Base-by-base conservation (phyloP, 2,797 vertebrate species). In the Macroramphosus scolopax region DNA sequence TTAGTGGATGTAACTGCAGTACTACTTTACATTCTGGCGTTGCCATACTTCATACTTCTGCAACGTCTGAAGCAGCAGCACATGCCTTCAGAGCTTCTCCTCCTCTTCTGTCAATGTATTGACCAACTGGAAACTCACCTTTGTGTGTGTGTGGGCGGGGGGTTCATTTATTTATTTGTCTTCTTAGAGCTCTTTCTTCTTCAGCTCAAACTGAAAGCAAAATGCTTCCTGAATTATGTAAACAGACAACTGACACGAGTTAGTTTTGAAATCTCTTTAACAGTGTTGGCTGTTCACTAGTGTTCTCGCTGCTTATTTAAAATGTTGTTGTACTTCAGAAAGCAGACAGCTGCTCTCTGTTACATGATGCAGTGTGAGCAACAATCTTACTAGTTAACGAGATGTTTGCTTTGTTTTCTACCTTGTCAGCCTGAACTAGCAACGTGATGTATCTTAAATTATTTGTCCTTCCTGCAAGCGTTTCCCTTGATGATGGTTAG, bases 141-240 rank as follows among this genome's bases (percentile, higher is more conserved):
- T n/a, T n/a, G n/a, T n/a, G n/a, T n/a, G n/a, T n/a, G n/a, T n/a
- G n/a, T n/a, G n/a, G n/a, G n/a, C n/a, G n/a, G n/a, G n/a, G n/a
- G n/a, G n/a, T n/a, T n/a, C n/a, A n/a, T n/a, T n/a, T 30, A 72
- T 75, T 62, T 49, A 47, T 61, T 49, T 29, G 48, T 33, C 49
- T 35, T 39, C 2, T 51, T 17, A 12, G 24, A 32, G 25, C 12
- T 5, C 5, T 22, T 32, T 13, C 17, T n/a, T n/a, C n/a, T n/a
- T n/a, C 20, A 16, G 15, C 41, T 15, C 32, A 20, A 33, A 40
- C 42, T 38, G 26, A 46, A 14, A 18, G 31, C 18, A n/a, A 9
- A 17, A 43, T 16, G 46, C 45, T 38, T 51, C 42, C 41, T 41
- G 34, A 33, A 52, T 38, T 2, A 18, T 8, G 22, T 16, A 29